Evolutionary conservation across 1,140 invertebrate species (phyloP).

Genomic region (Aphelinus atriplicis): DNA sequence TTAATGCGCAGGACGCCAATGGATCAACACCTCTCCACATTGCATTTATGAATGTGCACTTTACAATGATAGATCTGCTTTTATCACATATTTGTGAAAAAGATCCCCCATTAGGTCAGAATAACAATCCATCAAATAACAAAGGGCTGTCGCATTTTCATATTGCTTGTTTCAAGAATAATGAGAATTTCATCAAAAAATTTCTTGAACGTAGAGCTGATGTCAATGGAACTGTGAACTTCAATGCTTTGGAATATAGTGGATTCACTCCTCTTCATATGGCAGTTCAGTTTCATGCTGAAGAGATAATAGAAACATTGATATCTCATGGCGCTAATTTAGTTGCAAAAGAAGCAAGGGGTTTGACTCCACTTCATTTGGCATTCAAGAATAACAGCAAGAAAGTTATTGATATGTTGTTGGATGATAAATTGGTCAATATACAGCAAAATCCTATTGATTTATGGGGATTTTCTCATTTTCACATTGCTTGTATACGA

Average conservation of each 20-base stretch:
- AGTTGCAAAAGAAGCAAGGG: not conserved
- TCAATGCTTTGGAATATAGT: not conserved
- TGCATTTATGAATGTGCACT: not conserved
- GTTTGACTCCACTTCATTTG: not conserved
- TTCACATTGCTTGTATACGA: constrained; percentile 2
- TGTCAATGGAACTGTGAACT: not conserved
- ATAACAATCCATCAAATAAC: not conserved
- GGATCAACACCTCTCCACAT: not conserved
- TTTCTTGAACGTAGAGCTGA: not conserved
- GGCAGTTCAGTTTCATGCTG: not conserved
- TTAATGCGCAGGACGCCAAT: not conserved
- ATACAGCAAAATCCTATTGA: not conserved
- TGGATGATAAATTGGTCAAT: no score
- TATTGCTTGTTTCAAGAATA: not conserved
- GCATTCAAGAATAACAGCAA: not conserved
- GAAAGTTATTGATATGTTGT: no score
- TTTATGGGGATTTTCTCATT: not conserved
- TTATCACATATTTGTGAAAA: not conserved
- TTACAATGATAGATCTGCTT: not conserved
- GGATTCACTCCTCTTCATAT: constrained; percentile 1
- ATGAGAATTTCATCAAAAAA: not conserved
- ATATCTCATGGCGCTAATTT: not conserved
- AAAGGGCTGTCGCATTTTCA: constrained; percentile 3
- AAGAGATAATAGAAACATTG: not conserved
- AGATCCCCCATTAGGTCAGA: no score